These are phyloP conservation scores for Hylaeus anthracinus DNA, from an alignment of 1,140 invertebrate genomes.

Conservation along the genomic window DNA sequence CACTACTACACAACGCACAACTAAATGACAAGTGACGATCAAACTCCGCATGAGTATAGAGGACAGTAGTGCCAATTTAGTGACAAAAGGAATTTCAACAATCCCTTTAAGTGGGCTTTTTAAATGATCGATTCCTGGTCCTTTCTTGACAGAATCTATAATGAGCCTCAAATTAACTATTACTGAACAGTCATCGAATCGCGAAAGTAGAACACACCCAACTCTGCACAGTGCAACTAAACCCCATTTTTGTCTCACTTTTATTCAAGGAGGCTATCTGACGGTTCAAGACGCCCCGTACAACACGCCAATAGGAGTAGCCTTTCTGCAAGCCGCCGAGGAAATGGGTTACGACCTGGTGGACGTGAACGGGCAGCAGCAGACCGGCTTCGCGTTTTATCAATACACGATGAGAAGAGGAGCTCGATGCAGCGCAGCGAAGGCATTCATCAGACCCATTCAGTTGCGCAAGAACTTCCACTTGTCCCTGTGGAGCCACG, in stretches of 20 bases:
- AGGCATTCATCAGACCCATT: conserved; percentile 90
- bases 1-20: too few relatives aligned
- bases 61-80: too few relatives aligned
- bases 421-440: conserved; percentile 88
- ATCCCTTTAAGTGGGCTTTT: too few relatives aligned
- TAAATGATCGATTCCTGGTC: too few relatives aligned
- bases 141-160: too few relatives aligned
- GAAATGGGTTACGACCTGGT: conserved; percentile 94
- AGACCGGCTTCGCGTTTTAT: conserved; percentile 90
- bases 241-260: neutral
- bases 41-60: too few relatives aligned
- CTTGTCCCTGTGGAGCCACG: conserved; percentile 88
- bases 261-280: conserved; percentile 87
- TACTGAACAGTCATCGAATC: too few relatives aligned
- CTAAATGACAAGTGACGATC: too few relatives aligned
- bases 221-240: too few relatives aligned
- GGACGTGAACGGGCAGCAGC: conserved; percentile 89
- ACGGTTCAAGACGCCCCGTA: conserved; percentile 91
- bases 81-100: too few relatives aligned
- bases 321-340: conserved; percentile 92
- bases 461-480: conserved; percentile 88
- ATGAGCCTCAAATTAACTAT: too few relatives aligned
- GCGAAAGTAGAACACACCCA: too few relatives aligned
- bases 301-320: conserved; percentile 89
- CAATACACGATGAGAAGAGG: conserved; percentile 92